Base-by-base conservation (phyloP, 2,888 invertebrate genomes). In the Polietes domitor region DNA sequence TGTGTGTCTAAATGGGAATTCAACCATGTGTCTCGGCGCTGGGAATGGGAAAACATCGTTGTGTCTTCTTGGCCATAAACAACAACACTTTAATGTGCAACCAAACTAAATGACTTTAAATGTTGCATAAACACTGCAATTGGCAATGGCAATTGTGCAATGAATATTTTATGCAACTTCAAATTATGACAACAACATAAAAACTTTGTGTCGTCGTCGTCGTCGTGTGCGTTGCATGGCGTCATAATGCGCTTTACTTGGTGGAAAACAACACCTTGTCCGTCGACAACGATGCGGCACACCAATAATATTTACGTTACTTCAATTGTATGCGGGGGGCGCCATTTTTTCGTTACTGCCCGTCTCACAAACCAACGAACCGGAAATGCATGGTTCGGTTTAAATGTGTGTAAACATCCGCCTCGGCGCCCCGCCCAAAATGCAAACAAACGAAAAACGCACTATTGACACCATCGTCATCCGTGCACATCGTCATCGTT, bases 341-440 rank as follows among this genome's bases (percentile, higher is more conserved):
- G 61, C n/a, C 32, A 12, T 61, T 61, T 24, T 32, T 4, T 47
- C 58, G 28, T 15, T 28, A 47, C 47, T 6, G 47, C 47, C 37
- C 9, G 37, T 37, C 37, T 58, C 26, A 50, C 73, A 70, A 78
- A 81, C 50, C 77, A 76, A 84, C 84, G 78, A 78, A 79, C 81
- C 76, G 84, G 61, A 81, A 81, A 78, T 63, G 43, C 50, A 84
- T 73, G 68, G 55, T 82, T 80, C 68, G 80, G 32, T 50, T 63
- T 50, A 58, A 80, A 3, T 32, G 32, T 82, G 65, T 83, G 58
- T 74, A 28, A 19, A 53, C 50, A 47, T 68, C 72, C 83, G 78
- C 74, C 85, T 87, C 84, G 1, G 15, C 24, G 43, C 55, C 53
- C 55, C 47, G 55, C 71, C 71, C 65, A 74, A 82, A 85, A 76